phyloP scores from a whole-genome alignment of 2,888 invertebrate genomes.

The Galerucella nymphaeae region DNA sequence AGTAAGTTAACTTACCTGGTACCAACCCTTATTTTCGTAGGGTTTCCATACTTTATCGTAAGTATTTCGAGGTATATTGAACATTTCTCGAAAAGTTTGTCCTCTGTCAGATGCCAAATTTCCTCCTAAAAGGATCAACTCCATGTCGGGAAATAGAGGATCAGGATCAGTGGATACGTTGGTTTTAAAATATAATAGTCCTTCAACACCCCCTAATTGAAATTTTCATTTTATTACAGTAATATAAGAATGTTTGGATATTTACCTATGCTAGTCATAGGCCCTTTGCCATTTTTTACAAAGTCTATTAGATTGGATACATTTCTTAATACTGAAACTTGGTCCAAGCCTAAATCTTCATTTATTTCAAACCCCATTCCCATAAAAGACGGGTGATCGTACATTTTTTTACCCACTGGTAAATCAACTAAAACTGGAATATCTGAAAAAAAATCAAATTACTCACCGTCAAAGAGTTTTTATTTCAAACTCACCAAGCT shows the following conservation, averaged over 20 bases:
- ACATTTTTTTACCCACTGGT: conserved; percentile 76
- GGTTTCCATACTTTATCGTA: conserved; percentile 70
- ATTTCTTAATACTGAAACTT: conserved; percentile 36
- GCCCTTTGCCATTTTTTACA: conserved; percentile 66
- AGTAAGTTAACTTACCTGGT: conserved; percentile 35
- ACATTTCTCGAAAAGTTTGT: conserved; percentile 54
- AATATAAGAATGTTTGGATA: neutral
- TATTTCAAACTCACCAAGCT: conserved; percentile 58
- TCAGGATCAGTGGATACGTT: conserved; percentile 68
- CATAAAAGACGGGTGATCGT: conserved; percentile 72
- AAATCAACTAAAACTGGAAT: conserved; percentile 73
- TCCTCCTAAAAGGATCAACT: conserved; percentile 74
- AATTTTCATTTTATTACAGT: neutral
- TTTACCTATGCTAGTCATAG: conserved; percentile 62
- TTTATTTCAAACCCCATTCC: conserved; percentile 61
- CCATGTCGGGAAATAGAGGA: conserved; percentile 73
- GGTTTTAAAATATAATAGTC: conserved; percentile 71
- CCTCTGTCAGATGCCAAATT: conserved; percentile 56
- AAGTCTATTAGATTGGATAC: conserved; percentile 60
- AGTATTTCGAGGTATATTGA: conserved; percentile 69
- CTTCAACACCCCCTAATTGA: conserved; percentile 69
- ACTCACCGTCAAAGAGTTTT: no score
- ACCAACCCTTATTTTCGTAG: conserved; percentile 63
- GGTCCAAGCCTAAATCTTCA: conserved; percentile 45
- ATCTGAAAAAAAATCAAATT: conserved; percentile 48